Conservation (phyloP, 1,140 invertebrate species). For the Papilio machaon region DNA sequence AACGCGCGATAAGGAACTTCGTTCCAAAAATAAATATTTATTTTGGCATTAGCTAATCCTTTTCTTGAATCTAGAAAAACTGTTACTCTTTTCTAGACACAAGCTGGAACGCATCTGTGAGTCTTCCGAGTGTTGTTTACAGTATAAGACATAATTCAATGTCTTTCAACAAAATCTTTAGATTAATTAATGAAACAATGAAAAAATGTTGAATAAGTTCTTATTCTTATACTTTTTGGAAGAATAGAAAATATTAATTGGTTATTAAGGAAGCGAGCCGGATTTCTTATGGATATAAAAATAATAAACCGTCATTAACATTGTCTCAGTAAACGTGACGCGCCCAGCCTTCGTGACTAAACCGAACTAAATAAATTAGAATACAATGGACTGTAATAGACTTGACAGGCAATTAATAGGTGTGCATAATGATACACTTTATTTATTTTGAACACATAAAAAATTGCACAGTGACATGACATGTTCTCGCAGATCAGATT, state of each 20-base stretch:
- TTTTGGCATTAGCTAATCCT: no score
- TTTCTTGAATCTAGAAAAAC: no score
- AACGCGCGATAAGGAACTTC: no score
- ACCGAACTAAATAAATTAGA: slow-evolving; percentile 72
- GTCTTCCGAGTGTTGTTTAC: no score
- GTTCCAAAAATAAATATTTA: neutral
- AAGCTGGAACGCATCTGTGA: no score
- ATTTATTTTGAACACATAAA: slow-evolving; percentile 32
- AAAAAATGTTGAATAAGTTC: no score
- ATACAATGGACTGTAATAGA: slow-evolving; percentile 70
- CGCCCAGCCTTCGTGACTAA: slow-evolving; percentile 66
- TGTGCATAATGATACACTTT: slow-evolving; percentile 46
- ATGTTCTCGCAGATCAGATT: slow-evolving; percentile 28
- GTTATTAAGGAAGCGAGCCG: slow-evolving; percentile 34
- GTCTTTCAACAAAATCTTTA: no score
- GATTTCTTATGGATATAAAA: slow-evolving; percentile 28
- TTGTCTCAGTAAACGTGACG: slow-evolving; percentile 66
- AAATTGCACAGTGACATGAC: slow-evolving; percentile 34
- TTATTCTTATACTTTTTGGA: no score
- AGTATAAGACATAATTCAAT: no score
- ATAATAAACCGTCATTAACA: slow-evolving; percentile 42
- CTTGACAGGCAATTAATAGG: slow-evolving; percentile 69
- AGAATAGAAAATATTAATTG: neutral
- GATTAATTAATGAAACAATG: no score
- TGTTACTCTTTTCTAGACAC: no score